phyloP scores from a whole-genome alignment of 2,113 vertebrate genomes.

The Zapornia atra region DNA sequence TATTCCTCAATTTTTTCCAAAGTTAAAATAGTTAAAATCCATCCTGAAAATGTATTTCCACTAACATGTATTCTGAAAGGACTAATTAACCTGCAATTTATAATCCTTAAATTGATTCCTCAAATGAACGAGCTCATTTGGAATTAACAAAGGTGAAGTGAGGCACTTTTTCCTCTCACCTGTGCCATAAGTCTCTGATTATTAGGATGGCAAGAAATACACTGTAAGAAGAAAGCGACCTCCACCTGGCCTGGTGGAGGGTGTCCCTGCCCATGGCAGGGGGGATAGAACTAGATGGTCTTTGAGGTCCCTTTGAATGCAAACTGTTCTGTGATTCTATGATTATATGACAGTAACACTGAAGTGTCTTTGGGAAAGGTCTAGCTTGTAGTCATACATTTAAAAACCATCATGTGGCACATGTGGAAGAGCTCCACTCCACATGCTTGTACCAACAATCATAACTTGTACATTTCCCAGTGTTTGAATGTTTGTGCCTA shows the following conservation, averaged over 20 bases:
- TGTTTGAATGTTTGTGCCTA: not conserved
- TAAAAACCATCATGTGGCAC: not conserved
- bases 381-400: not conserved
- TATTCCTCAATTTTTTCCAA: not conserved
- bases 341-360: not conserved
- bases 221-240: slow-evolving; percentile 98
- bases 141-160: not conserved
- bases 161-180: slow-evolving; percentile 70
- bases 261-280: no score
- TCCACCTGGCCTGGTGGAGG: no score
- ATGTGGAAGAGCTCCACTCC: not conserved
- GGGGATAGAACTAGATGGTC: no score
- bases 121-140: not conserved
- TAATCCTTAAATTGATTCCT: not conserved
- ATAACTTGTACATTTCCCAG: not conserved
- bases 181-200: slow-evolving; percentile 99
- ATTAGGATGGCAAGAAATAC: slow-evolving; percentile 97
- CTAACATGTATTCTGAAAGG: not conserved
- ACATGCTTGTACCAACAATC: not conserved
- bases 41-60: not conserved
- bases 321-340: no score
- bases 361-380: not conserved
- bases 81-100: not conserved
- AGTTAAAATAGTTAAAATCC: not conserved
- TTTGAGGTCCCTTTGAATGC: no score